Base-by-base conservation (phyloP, 1,140 invertebrate species). In the Rhopalosiphum padi region DNA sequence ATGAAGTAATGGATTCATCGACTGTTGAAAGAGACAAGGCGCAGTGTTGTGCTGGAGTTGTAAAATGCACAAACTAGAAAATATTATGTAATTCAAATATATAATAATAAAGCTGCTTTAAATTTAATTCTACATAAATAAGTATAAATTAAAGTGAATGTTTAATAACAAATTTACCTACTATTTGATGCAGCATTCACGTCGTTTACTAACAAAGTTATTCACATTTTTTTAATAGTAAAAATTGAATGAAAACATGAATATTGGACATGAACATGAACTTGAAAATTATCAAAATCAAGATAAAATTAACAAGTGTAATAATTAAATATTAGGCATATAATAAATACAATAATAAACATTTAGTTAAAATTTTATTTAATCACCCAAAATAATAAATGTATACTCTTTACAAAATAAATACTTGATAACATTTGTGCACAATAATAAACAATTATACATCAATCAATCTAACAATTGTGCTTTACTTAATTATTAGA, bases 371-470 rank as follows among this genome's bases (percentile, higher is more conserved):
- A 82, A 92, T 92, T 83, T 92, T 41, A 51, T 92, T 92, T 92
- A 92, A 92, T 92, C 90, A 51, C 90, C 90, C 68, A 92, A 92
- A 92, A 92, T 48, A 91, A 91, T 91, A 92, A 92, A 51, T 83
- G 30, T 92, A 92, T 82, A 92, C 35, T 51, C 21, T 51, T 92
- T 51, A 91, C 90, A 91, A 82, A 91, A 82, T 91, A 83, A 90
- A 68, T 88, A 88, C 60, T 92, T 77, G 82, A 51, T 35, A 91
- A 91, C 43, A 92, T 92, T 35, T 48, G 90, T 83, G 90, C n/a
- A 92, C 68, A 51, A 92, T 92, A 92, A 92, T 37, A 82, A 92
- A 83, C 35, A 92, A 83, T 83, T 51, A 92, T 83, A 92, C 30
- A 51, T 55, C 30, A 30, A 43, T 25, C 7, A 0, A 43, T 43